Conservation (phyloP, 2,113 vertebrate genomes). For the Macrotis lagotis region DNA sequence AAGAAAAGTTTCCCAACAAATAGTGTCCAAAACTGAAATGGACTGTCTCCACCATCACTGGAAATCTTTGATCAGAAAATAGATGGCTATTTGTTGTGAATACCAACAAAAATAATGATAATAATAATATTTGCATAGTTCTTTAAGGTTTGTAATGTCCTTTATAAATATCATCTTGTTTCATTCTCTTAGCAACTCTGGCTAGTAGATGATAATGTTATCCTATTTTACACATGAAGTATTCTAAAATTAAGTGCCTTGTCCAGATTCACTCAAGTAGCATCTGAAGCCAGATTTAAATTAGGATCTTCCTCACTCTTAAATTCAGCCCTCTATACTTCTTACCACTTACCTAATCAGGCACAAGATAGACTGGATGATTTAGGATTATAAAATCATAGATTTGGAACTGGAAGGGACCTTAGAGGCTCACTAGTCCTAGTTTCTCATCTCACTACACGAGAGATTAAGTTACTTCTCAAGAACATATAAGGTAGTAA, state of each 20-base stretch:
- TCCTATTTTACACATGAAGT: not conserved
- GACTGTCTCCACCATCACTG: not conserved
- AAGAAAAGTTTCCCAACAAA: not conserved
- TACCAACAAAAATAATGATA: not conserved
- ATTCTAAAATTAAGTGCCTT: not conserved
- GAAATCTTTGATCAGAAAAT: not conserved
- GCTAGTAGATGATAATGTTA: not conserved
- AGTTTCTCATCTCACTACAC: not conserved
- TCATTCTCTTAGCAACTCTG: not conserved
- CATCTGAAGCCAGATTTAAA: not conserved
- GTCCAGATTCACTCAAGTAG: not conserved
- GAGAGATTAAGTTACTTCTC: not conserved
- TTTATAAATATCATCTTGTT: not conserved
- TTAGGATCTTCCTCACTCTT: not conserved
- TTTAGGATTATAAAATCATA: not conserved
- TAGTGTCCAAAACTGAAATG: not conserved
- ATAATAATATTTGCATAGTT: not conserved
- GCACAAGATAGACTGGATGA: not conserved
- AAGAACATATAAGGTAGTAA: not conserved
- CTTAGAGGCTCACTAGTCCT: not conserved
- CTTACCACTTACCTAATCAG: not conserved
- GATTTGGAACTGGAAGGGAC: not conserved
- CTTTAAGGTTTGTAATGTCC: not conserved
- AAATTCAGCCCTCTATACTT: not conserved
- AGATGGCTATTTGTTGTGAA: not conserved